phyloP scores from a whole-genome alignment of 2,888 invertebrate species.

The Macrosiphum euphorbiae region DNA sequence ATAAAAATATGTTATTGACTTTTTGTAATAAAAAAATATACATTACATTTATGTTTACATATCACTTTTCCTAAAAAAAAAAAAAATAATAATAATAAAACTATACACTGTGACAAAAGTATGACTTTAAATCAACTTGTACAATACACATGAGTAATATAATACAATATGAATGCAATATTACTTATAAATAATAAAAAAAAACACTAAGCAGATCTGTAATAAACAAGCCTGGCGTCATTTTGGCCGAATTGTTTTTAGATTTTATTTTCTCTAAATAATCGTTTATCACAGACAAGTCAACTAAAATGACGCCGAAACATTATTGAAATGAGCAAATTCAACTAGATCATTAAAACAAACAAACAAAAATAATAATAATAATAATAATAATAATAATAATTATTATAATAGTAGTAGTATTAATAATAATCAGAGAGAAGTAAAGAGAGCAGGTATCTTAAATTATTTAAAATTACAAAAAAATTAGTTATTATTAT shows the following conservation, averaged over 20 bases:
- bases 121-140: slow-evolving; percentile 44
- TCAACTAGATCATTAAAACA: slow-evolving; percentile 65
- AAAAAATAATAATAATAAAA: slow-evolving; percentile 53
- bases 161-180: slow-evolving; percentile 58
- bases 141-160: slow-evolving; percentile 59
- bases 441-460: slow-evolving; percentile 62
- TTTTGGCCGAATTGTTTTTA: slow-evolving; percentile 61
- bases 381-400: slow-evolving; percentile 44
- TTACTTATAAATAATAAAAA: slow-evolving; percentile 59
- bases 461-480: slow-evolving; percentile 51
- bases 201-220: slow-evolving; percentile 64
- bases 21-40: slow-evolving; percentile 64
- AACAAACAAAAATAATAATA: slow-evolving; percentile 60
- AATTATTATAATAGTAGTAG: slow-evolving; percentile 43
- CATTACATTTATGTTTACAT: slow-evolving; percentile 64
- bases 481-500: slow-evolving; percentile 29
- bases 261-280: slow-evolving; percentile 56
- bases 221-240: slow-evolving; percentile 65
- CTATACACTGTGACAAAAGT: slow-evolving; percentile 60
- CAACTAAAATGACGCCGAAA: slow-evolving; percentile 64
- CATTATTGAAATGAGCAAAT: slow-evolving; percentile 64
- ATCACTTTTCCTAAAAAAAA: slow-evolving; percentile 62
- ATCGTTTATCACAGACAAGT: slow-evolving; percentile 62
- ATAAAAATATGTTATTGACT: slow-evolving; percentile 51
- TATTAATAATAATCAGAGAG: slow-evolving; percentile 60